Conservation (phyloP, 2,797 vertebrate species). For the Poeciliopsis gracilis region DNA sequence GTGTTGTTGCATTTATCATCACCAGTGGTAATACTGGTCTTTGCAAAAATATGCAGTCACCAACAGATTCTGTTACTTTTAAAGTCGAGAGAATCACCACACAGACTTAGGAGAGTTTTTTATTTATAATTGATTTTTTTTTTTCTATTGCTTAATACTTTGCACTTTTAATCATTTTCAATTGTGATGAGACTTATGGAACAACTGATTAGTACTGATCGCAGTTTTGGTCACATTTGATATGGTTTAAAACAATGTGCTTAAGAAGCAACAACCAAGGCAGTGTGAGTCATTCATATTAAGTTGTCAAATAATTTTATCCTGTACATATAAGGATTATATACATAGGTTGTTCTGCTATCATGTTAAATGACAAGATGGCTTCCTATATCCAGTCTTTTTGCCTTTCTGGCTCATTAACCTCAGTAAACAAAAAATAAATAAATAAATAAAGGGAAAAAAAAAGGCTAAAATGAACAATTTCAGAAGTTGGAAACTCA, state of each 20-base stretch:
- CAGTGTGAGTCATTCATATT: slow-evolving; percentile 8
- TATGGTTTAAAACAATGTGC: background rate
- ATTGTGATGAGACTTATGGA: background rate
- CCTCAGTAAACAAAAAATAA: background rate
- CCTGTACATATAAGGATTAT: background rate
- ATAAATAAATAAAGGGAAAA: too few relatives aligned
- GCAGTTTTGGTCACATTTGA: background rate
- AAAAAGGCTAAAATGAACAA: background rate
- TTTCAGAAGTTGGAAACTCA: slow-evolving; percentile 25
- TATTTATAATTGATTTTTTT: slow-evolving; percentile 16
- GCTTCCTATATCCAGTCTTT: background rate
- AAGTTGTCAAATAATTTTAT: background rate
- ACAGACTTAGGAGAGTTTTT: background rate
- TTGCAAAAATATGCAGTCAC: background rate
- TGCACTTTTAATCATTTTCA: background rate
- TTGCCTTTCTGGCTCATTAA: background rate
- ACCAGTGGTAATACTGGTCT: background rate
- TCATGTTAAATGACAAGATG: background rate
- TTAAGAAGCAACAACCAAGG: background rate
- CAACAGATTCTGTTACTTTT: slow-evolving; percentile 16
- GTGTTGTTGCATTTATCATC: slow-evolving; percentile 26
- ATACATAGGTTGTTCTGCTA: background rate
- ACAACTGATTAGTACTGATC: background rate
- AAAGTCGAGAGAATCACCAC: slow-evolving; percentile 3
- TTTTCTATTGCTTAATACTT: background rate